Evolutionary conservation across 2,113 vertebrate genomes (phyloP).

Genomic region (Pitta sordida): DNA sequence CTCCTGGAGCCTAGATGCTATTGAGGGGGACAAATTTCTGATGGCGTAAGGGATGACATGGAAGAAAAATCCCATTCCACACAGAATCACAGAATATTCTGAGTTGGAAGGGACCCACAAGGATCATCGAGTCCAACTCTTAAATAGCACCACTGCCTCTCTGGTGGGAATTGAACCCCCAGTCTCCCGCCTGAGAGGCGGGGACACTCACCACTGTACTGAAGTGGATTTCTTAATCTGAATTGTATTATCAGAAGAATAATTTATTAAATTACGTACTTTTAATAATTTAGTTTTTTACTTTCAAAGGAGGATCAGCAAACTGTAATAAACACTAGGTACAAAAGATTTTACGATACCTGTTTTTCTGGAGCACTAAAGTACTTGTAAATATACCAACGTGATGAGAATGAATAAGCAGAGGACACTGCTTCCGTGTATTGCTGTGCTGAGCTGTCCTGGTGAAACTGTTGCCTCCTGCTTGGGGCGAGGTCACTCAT

Average conservation of each 20-base stretch:
- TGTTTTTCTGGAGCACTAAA: neutral
- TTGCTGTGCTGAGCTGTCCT: neutral
- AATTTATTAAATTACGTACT: neutral
- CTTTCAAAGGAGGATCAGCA: neutral
- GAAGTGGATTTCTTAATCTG: no score
- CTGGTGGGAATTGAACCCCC: no score
- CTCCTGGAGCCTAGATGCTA: neutral
- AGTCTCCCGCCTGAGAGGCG: no score
- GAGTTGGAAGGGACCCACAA: no score
- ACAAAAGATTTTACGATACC: neutral
- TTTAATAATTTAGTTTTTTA: neutral
- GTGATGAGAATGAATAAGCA: neutral
- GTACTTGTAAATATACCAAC: neutral
- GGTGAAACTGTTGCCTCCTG: accelerated
- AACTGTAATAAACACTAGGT: neutral
- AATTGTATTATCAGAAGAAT: neutral
- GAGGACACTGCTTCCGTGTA: neutral
- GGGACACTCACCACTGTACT: no score
- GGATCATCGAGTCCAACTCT: no score
- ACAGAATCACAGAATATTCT: no score
- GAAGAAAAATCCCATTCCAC: neutral
- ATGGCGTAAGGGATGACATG: neutral
- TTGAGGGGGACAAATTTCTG: neutral
- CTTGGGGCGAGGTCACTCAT: neutral
- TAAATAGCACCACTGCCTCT: no score